Base-by-base conservation (phyloP, 2,888 invertebrate species). In the Nycteola revayana region DNA sequence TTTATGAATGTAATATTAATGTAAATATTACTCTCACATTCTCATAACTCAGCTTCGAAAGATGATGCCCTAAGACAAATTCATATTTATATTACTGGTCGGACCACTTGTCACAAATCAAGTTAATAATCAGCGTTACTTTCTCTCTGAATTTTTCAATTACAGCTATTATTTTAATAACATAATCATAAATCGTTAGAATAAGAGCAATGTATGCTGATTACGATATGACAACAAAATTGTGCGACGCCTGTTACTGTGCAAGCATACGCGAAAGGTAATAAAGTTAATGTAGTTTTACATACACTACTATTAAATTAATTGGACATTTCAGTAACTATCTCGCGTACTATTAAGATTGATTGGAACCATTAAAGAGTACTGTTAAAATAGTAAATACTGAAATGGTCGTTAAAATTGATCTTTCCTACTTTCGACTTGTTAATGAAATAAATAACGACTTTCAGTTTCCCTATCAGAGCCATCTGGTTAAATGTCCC, bases 191-290 rank as follows among this genome's bases (percentile, higher is more conserved):
- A 64, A 60, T 54, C 34, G 48, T 55, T 52, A 27, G 49, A 57
- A 66, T 60, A 57, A 60, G 58, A 67, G 52, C 59, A 60, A 54
- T 59, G 61, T 60, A 55, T 52, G 52, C 53, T 63, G 62, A 71
- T 66, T 55, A 43, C 29, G 49, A 44, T 62, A 61, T 72, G 74
- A 79, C 74, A 79, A 63, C 64, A 40, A 57, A 62, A 61, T 66
- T 57, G 53, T 47, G 47, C 30, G 32, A 7, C 21, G 21, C 4
- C 21, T 18, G 3, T 18, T 18, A 6, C 18, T 18, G 3, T 18
- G 6, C 3, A 6, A 18, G n/a, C n/a, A n/a, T n/a, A n/a, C n/a
- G n/a, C n/a, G n/a, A 9, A 40, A 36, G n/a, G 25, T 39, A 9
- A 25, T 25, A 22, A 14, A 14, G 14, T 14, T 14, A 14, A 14